These are phyloP conservation scores for Drosophila sproati DNA, from an alignment of 1,140 invertebrate species.

Conservation along the genomic window DNA sequence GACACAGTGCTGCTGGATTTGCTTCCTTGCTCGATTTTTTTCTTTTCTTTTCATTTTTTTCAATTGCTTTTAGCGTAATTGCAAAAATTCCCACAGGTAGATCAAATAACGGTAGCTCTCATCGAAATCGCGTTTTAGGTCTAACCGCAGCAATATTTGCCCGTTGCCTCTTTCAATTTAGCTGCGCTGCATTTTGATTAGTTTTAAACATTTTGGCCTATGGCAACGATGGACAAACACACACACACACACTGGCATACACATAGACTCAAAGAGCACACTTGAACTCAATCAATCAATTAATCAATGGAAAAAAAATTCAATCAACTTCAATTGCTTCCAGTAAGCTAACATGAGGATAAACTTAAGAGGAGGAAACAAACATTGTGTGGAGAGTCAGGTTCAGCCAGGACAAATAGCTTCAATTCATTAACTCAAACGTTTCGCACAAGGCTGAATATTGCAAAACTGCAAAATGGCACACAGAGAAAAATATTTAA, in stretches of 20 bases:
- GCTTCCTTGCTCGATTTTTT: conserved; percentile 18
- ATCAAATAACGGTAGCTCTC: conserved; percentile 42
- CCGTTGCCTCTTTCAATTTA: conserved; percentile 69
- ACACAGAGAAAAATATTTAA: conserved; percentile 12
- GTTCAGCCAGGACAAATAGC: conserved; percentile 47
- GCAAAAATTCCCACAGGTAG: conserved; percentile 73
- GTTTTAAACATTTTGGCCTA: conserved; percentile 65
- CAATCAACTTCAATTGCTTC: conserved; percentile 78
- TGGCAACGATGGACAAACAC: conserved; percentile 5
- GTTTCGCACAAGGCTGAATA: conserved; percentile 61
- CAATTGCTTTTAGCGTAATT: conserved; percentile 82
- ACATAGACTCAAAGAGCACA: conserved; percentile 26
- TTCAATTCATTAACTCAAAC: conserved; percentile 74
- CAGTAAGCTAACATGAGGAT: conserved; percentile 45
- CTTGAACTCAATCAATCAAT: conserved; percentile 78
- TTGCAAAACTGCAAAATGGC: conserved; percentile 62
- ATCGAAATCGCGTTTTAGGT: conserved; percentile 52
- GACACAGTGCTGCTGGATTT: conserved; percentile 45
- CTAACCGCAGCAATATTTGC: conserved; percentile 62
- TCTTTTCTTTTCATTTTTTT: conserved; percentile 25
- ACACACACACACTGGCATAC: conserved; percentile 10
- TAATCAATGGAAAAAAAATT: conserved; percentile 70
- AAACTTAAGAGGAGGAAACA: conserved; percentile 22
- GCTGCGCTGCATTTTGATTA: conserved; percentile 70
- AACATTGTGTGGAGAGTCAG: conserved; percentile 1